Conservation (phyloP, 2,113 vertebrate species). For the Neodontobutis hainanensis region DNA sequence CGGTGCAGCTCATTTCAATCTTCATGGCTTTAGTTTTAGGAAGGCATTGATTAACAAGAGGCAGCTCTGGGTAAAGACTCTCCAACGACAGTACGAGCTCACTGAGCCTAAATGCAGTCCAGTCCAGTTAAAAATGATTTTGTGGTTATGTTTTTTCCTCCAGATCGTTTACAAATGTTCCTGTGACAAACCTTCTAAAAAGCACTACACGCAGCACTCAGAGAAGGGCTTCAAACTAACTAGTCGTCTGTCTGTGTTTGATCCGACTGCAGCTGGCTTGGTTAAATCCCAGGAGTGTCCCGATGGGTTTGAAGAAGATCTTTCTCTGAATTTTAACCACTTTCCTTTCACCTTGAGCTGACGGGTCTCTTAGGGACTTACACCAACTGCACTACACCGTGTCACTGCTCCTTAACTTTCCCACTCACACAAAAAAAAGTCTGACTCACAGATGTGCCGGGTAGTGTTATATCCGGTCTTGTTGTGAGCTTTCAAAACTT, state of each 20-base stretch:
- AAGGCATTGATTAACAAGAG: no score
- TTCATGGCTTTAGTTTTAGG: no score
- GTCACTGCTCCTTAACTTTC: not conserved
- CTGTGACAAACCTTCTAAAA: not conserved
- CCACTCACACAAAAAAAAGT: not conserved
- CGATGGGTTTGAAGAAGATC: not conserved
- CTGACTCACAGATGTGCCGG: not conserved
- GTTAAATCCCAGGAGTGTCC: not conserved
- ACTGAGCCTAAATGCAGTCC: no score
- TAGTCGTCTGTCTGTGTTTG: not conserved
- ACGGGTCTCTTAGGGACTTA: not conserved
- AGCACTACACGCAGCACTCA: not conserved
- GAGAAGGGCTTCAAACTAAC: not conserved
- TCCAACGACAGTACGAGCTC: no score
- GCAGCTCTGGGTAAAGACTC: no score
- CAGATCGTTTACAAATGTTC: not conserved
- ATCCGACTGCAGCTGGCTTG: constrained; percentile 13
- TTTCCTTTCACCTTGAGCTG: not conserved
- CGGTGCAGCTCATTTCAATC: no score
- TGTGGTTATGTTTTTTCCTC: no score
- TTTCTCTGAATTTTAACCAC: constrained; percentile 31
- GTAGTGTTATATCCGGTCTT: not conserved
- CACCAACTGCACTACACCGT: not conserved
- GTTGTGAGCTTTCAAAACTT: not conserved
- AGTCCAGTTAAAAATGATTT: no score